Evolutionary conservation across 2,113 vertebrate genomes (phyloP).

Genomic region (Sapayoa aenigma): DNA sequence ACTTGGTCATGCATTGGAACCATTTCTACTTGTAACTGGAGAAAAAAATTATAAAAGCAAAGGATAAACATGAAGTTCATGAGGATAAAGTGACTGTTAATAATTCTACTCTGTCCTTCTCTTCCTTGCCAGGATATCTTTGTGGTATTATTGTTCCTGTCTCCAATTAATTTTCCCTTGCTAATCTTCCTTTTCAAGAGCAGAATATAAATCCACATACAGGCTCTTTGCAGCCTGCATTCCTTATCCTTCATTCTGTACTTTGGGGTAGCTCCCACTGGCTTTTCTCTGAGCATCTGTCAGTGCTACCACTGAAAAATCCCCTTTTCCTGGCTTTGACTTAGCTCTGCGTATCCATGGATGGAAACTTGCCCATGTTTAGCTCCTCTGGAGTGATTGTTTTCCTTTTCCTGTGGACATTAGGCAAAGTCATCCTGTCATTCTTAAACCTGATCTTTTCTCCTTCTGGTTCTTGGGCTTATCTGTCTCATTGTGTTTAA

Average conservation of each 20-base stretch:
- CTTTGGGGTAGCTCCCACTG: background rate
- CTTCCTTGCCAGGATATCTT: background rate
- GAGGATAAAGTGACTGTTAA: background rate
- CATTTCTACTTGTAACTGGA: background rate
- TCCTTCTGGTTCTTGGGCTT: background rate
- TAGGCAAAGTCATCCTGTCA: background rate
- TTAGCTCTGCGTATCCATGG: background rate
- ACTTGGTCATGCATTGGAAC: background rate
- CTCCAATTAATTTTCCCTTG: background rate
- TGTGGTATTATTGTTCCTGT: background rate
- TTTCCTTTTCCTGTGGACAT: background rate
- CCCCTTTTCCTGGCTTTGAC: background rate
- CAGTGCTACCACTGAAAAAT: background rate
- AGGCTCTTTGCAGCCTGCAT: background rate
- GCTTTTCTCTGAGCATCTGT: background rate
- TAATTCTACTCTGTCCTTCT: background rate
- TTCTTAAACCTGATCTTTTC: background rate
- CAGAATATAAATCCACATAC: background rate
- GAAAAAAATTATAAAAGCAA: background rate
- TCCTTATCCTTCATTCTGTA: background rate
- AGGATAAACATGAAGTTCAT: background rate
- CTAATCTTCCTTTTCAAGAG: background rate
- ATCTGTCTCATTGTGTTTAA: background rate
- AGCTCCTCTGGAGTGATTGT: background rate
- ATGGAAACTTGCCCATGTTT: fast-evolving